Evolutionary conservation across 1,140 invertebrate species (phyloP).

Genomic region (Pseudomyrmex sp.): DNA sequence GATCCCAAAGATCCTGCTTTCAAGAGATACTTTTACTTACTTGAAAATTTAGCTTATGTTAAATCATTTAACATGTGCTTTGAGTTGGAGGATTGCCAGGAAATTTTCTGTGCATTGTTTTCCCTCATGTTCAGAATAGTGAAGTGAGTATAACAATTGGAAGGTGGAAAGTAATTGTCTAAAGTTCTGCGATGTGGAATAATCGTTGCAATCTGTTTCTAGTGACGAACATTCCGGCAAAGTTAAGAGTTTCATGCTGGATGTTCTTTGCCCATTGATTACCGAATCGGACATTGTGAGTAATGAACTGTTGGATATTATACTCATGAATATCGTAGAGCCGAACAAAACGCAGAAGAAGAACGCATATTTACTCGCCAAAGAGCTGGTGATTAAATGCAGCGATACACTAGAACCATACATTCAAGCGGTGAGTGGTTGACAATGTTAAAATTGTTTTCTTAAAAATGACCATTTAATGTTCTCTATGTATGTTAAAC

Average conservation of each 20-base stretch:
- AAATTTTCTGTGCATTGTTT: constrained; percentile 97
- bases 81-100: constrained; percentile 98
- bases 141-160: constrained; percentile 89
- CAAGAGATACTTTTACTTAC: constrained; percentile 98
- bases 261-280: constrained; percentile 96
- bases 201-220: constrained; percentile 75
- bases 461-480: background rate
- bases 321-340: constrained; percentile 97
- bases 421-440: constrained; percentile 93
- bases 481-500: background rate
- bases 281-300: constrained; percentile 98
- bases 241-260: constrained; percentile 98
- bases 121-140: constrained; percentile 98
- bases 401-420: constrained; percentile 96
- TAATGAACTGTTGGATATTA: constrained; percentile 96
- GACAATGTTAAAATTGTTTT: background rate
- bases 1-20: constrained; percentile 99
- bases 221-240: constrained; percentile 98
- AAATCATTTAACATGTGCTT: constrained; percentile 99
- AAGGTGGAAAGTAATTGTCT: background rate
- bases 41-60: constrained; percentile 98
- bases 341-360: constrained; percentile 97
- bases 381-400: constrained; percentile 96
- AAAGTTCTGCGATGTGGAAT: constrained; percentile 6
- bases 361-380: constrained; percentile 95